Base-by-base conservation (phyloP, 1,140 invertebrate species). In the Anagrus nilaparvatae region DNA sequence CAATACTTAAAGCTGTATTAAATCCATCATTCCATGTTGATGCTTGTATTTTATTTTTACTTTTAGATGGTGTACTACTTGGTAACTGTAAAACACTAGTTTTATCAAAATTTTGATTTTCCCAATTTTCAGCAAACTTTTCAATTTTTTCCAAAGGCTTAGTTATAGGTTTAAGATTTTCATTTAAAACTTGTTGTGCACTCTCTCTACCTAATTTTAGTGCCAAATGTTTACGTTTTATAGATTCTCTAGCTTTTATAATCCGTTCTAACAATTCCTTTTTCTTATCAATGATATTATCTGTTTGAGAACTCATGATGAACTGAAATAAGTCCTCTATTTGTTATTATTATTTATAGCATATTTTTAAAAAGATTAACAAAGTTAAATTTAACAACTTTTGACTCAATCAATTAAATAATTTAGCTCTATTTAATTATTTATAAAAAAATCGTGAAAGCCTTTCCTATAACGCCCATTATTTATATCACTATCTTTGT, bases 71-170 rank as follows among this genome's bases (percentile, higher is more conserved):
- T n/a, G 24, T 27, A 7, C 12, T 27, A 27, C 6, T 12, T 12
- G 24, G 6, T 12, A 7, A n/a, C 24, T 27, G 24, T 27, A 7
- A 6, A 27, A 27, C 6, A 6, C 12, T 27, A 6, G 6, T 27
- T 12, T 27, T 27, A 7, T 27, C 12, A 27, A 7, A 7, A 6
- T 6, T 12, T 8, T 27, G 51, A 46, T 49, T 56, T 45, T 64
- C 59, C 23, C 65, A 43, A 48, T 64, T 63, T 38, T 55, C 44
- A 14, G 59, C 52, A 12, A 64, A 37, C 7, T 8, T 20, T 7
- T 24, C 29, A 19, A 31, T 13, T 19, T 40, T 31, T 20, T 40
- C 24, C 3, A 40, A 14, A n/a, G 39, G 39, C n/a, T 40, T 31
- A 5, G 31, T 18, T 14, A 40, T 30, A 23, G 39, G 39, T 24